Evolutionary conservation across 2,888 invertebrate species (phyloP).

Genomic region (Limnephilus auricula): DNA sequence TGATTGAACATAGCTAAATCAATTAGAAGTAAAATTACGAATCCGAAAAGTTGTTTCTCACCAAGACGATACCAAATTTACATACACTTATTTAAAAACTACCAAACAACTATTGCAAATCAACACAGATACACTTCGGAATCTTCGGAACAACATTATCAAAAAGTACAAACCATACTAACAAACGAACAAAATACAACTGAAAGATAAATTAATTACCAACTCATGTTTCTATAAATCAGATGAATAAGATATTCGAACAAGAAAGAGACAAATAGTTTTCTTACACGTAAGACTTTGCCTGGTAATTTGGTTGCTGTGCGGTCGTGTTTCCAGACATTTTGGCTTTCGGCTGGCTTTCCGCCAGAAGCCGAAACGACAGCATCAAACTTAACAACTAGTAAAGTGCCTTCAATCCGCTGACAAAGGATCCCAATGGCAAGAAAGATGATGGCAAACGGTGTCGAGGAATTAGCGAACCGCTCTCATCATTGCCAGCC

Average conservation of each 20-base stretch:
- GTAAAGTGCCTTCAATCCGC: slow-evolving; percentile 51
- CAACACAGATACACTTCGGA: neutral
- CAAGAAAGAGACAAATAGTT: neutral
- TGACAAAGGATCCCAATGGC: slow-evolving; percentile 52
- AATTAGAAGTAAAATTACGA: too few species aligned
- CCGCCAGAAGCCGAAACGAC: slow-evolving; percentile 39
- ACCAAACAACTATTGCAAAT: neutral
- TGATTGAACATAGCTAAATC: too few species aligned
- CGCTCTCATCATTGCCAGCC: slow-evolving; percentile 6
- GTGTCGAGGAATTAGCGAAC: slow-evolving; percentile 34
- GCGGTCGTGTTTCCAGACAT: neutral
- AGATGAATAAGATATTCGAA: neutral
- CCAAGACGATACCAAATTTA: neutral
- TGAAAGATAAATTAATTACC: neutral
- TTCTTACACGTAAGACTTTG: neutral
- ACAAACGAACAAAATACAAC: neutral
- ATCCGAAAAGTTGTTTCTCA: neutral
- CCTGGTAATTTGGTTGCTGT: neutral
- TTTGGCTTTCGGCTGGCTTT: slow-evolving; percentile 36
- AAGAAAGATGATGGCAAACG: slow-evolving; percentile 27
- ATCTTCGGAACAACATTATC: neutral
- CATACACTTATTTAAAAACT: neutral
- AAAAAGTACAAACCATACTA: neutral
- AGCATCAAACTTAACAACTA: slow-evolving; percentile 49
- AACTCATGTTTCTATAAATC: too few species aligned